Percentiles rank a stretch among this genome's conserved stretches.
phyloP scores from a whole-genome alignment of 2,113 vertebrate genomes.

The Pseudorhombus dupliciocellatus region DNA sequence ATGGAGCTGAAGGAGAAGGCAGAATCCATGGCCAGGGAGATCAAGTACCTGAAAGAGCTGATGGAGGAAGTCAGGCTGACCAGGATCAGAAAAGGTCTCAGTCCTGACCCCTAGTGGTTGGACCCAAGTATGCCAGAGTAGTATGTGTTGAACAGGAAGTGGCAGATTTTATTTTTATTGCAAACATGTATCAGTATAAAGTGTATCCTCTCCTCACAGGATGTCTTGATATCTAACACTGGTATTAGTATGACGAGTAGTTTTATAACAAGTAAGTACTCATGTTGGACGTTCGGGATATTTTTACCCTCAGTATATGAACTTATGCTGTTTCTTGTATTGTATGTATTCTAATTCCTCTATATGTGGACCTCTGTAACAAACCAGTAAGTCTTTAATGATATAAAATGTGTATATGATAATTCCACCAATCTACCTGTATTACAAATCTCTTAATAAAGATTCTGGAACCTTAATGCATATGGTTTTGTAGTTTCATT shows the following conservation, averaged over 20 bases:
- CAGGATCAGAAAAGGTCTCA: slow-evolving; percentile 76
- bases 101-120: slow-evolving; percentile 51
- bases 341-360: slow-evolving; percentile 3
- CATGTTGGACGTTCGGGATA: not conserved
- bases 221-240: slow-evolving; percentile 27
- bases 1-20: slow-evolving; percentile 86
- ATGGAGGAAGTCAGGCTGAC: slow-evolving; percentile 90
- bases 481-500: not conserved
- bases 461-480: slow-evolving; percentile 14
- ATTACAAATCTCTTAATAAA: slow-evolving; percentile 66
- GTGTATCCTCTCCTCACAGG: slow-evolving; percentile 19
- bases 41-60: slow-evolving; percentile 92
- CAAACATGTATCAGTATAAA: slow-evolving; percentile 8
- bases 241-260: slow-evolving; percentile 39
- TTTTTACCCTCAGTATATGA: slow-evolving; percentile 46
- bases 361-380: slow-evolving; percentile 19
- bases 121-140: not conserved
- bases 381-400: slow-evolving; percentile 21
- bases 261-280: not conserved
- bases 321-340: slow-evolving; percentile 15
- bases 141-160: not conserved
- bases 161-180: slow-evolving; percentile 9
- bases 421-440: slow-evolving; percentile 20
- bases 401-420: slow-evolving; percentile 2
- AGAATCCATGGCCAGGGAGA: slow-evolving; percentile 90